These are phyloP conservation scores for Hypotaenidia philippensis DNA, from an alignment of 2,797 vertebrate genomes.

Conservation along the genomic window DNA sequence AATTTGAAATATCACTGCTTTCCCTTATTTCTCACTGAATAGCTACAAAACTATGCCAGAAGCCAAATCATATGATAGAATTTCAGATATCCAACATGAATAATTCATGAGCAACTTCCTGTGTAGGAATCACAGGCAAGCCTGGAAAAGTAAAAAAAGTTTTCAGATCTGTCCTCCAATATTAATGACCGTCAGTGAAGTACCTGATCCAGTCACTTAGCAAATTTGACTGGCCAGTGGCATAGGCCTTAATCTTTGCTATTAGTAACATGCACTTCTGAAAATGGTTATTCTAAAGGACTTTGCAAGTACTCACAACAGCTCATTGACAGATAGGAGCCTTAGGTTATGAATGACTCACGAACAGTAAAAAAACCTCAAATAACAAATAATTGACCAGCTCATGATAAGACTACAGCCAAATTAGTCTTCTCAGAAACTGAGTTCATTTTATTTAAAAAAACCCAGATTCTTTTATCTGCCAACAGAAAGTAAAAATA, in stretches of 20 bases:
- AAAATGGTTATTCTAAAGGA: neutral
- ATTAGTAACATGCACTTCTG: neutral
- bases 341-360: slow-evolving; percentile 66
- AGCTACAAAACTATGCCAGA: neutral
- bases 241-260: neutral
- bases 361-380: slow-evolving; percentile 61
- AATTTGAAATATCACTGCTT: neutral
- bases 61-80: neutral
- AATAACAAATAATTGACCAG: slow-evolving; percentile 65
- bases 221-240: neutral
- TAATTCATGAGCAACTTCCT: slow-evolving; percentile 6
- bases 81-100: neutral
- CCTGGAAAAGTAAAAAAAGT: neutral
- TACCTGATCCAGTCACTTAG: neutral
- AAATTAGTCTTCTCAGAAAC: slow-evolving; percentile 26
- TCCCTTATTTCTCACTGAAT: neutral
- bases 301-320: slow-evolving; percentile 7
- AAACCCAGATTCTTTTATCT: neutral
- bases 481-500: neutral
- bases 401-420: neutral
- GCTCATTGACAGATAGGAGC: neutral
- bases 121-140: neutral
- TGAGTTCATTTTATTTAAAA: neutral
- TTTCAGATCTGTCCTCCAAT: neutral
- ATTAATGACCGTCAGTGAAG: neutral